phyloP scores from a whole-genome alignment of 2,888 invertebrate species.

The Lymantria monacha region DNA sequence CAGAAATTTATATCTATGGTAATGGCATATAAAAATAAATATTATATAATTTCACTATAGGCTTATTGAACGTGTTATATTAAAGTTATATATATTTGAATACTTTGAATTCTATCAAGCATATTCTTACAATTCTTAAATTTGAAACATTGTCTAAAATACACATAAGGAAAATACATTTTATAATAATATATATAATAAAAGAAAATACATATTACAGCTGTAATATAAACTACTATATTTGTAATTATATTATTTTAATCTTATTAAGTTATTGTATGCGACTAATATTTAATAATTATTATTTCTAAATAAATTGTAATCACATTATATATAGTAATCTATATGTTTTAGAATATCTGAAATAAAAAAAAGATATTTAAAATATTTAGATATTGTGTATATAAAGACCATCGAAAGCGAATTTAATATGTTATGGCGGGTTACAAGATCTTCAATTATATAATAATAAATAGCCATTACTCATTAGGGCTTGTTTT shows the following conservation, averaged over 20 bases:
- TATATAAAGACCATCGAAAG: too few species aligned
- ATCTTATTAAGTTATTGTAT: neutral
- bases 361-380: too few species aligned
- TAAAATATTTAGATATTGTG: too few species aligned
- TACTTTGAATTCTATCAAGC: neutral
- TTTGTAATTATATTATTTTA: neutral
- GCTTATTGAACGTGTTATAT: conserved; percentile 15
- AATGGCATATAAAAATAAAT: conserved; percentile 33
- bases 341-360: too few species aligned
- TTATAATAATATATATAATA: too few species aligned
- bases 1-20: conserved; percentile 7
- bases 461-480: too few species aligned
- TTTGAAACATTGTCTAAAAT: neutral
- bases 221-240: neutral
- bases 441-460: too few species aligned
- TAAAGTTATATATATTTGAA: conserved; percentile 6
- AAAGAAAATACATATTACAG: neutral
- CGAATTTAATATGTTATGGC: too few species aligned
- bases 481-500: too few species aligned
- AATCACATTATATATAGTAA: too few species aligned
- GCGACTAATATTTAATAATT: neutral
- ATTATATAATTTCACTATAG: conserved; percentile 15
- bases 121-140: neutral
- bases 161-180: neutral
- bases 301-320: neutral